phyloP scores from a whole-genome alignment of 1,140 invertebrate species.

The Drosophila lini region DNA sequence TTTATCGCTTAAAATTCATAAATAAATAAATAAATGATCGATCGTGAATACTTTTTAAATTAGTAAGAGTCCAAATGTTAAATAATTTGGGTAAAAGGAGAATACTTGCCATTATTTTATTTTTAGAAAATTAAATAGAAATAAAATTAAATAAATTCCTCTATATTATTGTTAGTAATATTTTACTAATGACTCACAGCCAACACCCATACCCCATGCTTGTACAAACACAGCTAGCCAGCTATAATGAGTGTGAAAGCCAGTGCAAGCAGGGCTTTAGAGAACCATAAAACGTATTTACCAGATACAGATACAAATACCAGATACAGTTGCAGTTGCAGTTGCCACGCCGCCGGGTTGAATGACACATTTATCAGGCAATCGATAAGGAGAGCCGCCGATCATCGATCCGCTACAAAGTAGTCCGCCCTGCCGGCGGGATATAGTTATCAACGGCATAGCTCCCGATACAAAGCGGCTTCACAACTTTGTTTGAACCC shows the following conservation, averaged over 20 bases:
- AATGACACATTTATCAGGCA: conserved; percentile 73
- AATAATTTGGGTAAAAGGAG: not conserved
- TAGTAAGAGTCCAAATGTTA: not conserved
- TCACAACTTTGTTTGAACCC: conserved; percentile 71
- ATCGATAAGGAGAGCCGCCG: conserved; percentile 63
- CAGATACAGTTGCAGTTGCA: conserved; percentile 21
- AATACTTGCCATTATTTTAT: not conserved
- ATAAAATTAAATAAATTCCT: too few species aligned
- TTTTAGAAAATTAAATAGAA: too few species aligned
- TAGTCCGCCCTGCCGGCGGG: conserved; percentile 47
- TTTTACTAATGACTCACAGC: conserved; percentile 10
- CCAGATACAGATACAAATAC: conserved; percentile 58
- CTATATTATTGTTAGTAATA: too few species aligned
- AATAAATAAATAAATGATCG: conserved; percentile 17
- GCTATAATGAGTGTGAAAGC: conserved; percentile 9
- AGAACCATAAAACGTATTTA: conserved; percentile 68
- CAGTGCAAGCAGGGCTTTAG: conserved; percentile 54
- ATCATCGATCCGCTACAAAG: conserved; percentile 53
- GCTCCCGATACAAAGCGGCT: conserved; percentile 58
- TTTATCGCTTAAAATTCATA: conserved; percentile 10
- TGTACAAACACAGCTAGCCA: conserved; percentile 41
- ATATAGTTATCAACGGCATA: conserved; percentile 68
- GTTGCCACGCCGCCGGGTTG: conserved; percentile 20
- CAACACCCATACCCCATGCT: conserved; percentile 37
- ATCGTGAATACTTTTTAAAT: not conserved